These are phyloP conservation scores for Drosophila nebulosa DNA, from an alignment of 1,140 invertebrate genomes.

Conservation along the genomic window DNA sequence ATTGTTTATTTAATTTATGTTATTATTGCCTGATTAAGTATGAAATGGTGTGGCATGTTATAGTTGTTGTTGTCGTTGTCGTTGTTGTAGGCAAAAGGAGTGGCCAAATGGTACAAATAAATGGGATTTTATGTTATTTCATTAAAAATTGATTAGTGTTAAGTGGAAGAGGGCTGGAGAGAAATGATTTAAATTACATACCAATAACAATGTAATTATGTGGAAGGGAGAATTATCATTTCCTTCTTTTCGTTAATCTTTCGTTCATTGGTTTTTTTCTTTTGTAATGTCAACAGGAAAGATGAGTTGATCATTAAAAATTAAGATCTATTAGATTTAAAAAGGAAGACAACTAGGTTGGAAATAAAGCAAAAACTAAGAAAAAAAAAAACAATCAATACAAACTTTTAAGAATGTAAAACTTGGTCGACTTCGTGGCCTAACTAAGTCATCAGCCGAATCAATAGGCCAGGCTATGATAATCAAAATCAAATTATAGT, in stretches of 20 bases:
- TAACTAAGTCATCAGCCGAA: too few relatives aligned
- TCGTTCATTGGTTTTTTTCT: background rate
- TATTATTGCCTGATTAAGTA: constrained; percentile 77
- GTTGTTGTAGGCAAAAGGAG: background rate
- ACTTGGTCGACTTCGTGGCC: too few relatives aligned
- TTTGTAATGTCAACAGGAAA: constrained; percentile 50
- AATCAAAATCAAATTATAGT: too few relatives aligned
- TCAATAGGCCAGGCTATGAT: too few relatives aligned
- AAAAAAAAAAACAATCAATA: too few relatives aligned
- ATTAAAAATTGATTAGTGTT: constrained; percentile 70
- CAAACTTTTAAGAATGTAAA: too few relatives aligned
- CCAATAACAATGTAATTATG: constrained; percentile 51
- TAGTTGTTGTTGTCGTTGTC: background rate
- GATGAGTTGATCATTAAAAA: constrained; percentile 21
- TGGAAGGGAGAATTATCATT: background rate
- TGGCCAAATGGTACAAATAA: constrained; percentile 4
- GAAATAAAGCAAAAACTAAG: too few relatives aligned
- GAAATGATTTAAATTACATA: constrained; percentile 22
- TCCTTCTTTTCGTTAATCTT: background rate
- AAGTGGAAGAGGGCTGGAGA: background rate
- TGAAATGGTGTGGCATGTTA: constrained; percentile 37
- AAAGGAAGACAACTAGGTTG: background rate
- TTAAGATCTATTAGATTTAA: background rate
- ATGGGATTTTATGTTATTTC: constrained; percentile 52
- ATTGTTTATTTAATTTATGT: constrained; percentile 79